These are phyloP conservation scores for Taxidea taxus DNA, from an alignment of 2,113 vertebrate species.

Conservation along the genomic window DNA sequence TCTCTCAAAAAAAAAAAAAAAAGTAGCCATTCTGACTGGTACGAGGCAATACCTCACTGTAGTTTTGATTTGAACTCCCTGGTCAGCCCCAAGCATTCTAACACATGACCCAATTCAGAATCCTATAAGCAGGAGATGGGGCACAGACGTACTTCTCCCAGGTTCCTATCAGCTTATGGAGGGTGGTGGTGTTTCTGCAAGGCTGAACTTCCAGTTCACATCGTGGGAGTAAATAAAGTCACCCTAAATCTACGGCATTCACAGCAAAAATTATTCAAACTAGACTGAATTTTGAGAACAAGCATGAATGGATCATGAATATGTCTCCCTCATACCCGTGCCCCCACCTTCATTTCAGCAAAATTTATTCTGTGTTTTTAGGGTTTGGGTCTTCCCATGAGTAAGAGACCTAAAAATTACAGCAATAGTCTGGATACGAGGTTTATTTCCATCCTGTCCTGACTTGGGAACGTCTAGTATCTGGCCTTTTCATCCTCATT, in stretches of 20 bases:
- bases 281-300: background rate
- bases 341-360: background rate
- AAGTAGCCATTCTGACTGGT: too few relatives aligned
- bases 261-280: background rate
- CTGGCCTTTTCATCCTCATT: background rate
- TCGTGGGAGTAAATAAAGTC: background rate
- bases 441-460: background rate
- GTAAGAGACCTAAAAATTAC: background rate
- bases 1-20: too few relatives aligned
- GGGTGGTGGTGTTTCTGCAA: background rate
- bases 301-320: background rate
- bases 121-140: background rate
- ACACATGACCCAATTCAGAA: background rate
- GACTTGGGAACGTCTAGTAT: background rate
- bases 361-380: background rate
- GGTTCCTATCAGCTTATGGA: background rate
- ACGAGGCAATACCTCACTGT: too few relatives aligned
- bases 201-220: background rate
- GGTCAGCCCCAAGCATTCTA: background rate
- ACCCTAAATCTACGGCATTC: background rate
- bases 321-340: background rate
- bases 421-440: background rate
- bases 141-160: background rate
- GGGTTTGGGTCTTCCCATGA: background rate
- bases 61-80: background rate